A percentile compares a stretch with the other conserved stretches of the same genome.
These are phyloP conservation scores for Drosophila greeni DNA, from an alignment of 2,888 invertebrate genomes.

Conservation along the genomic window DNA sequence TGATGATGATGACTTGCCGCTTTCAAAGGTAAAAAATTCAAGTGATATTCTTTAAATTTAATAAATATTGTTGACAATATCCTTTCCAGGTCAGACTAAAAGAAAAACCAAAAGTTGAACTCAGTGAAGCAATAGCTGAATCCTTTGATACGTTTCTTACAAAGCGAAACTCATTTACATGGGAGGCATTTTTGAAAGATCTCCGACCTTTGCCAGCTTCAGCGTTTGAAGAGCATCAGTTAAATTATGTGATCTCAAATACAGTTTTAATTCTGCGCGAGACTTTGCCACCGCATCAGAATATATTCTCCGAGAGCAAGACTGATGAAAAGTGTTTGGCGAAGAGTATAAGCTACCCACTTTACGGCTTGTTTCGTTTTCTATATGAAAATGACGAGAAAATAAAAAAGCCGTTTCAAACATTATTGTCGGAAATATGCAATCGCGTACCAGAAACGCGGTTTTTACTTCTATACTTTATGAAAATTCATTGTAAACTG, in stretches of 20 bases:
- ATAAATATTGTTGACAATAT: neutral
- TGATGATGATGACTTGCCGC: slow-evolving; percentile 85
- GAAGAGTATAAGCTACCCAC: slow-evolving; percentile 88
- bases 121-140: slow-evolving; percentile 76
- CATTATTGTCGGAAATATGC: slow-evolving; percentile 89
- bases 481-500: slow-evolving; percentile 86
- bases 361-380: slow-evolving; percentile 93
- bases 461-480: slow-evolving; percentile 92
- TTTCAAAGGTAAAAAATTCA: slow-evolving; percentile 83
- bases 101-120: slow-evolving; percentile 79
- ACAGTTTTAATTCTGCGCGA: slow-evolving; percentile 76
- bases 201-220: slow-evolving; percentile 76
- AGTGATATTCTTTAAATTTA: neutral
- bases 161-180: slow-evolving; percentile 76
- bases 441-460: slow-evolving; percentile 87
- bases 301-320: slow-evolving; percentile 80
- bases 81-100: slow-evolving; percentile 76
- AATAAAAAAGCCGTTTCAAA: slow-evolving; percentile 87
- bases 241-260: slow-evolving; percentile 78
- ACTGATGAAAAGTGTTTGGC: slow-evolving; percentile 83
- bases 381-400: slow-evolving; percentile 87
- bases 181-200: slow-evolving; percentile 78
- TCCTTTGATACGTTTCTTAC: slow-evolving; percentile 77
- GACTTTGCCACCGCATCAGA: slow-evolving; percentile 77
- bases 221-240: slow-evolving; percentile 77